Evolutionary conservation across 2,888 invertebrate species (phyloP).

Genomic region (Aleiodes leptofemur): DNA sequence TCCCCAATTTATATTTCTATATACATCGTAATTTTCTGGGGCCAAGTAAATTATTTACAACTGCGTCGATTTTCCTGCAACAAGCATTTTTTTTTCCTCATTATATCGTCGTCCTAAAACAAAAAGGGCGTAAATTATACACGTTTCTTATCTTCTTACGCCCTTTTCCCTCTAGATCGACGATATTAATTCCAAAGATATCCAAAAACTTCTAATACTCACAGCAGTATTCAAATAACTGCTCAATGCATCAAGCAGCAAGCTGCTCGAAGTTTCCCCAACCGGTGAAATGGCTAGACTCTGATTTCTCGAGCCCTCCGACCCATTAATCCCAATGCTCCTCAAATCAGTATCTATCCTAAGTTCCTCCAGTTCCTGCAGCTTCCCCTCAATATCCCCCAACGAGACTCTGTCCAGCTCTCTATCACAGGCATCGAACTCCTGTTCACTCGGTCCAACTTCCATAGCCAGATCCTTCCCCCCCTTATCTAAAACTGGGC

Average conservation of each 20-base stretch:
- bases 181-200: too few relatives aligned
- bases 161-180: too few relatives aligned
- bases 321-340: conserved; percentile 51
- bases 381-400: conserved; percentile 60
- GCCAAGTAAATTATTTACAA: too few relatives aligned
- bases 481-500: conserved; percentile 64
- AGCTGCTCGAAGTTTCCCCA: conserved; percentile 73
- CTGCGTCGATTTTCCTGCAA: too few relatives aligned
- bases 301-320: conserved; percentile 51
- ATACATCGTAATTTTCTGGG: too few relatives aligned
- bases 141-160: too few relatives aligned
- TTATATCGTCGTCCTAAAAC: too few relatives aligned
- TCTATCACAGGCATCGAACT: conserved; percentile 54
- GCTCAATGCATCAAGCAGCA: conserved; percentile 80
- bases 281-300: conserved; percentile 59
- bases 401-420: conserved; percentile 51
- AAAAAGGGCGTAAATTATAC: too few relatives aligned
- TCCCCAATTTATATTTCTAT: too few relatives aligned
- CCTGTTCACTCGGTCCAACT: conserved; percentile 37
- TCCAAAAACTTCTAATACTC: conserved; percentile 67
- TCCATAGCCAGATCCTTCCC: conserved; percentile 34
- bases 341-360: conserved; percentile 57
- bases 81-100: too few relatives aligned
- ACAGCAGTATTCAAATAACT: conserved; percentile 82
- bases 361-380: conserved; percentile 63